Percentiles rank a stretch among this genome's conserved stretches.
These are phyloP conservation scores for Eptesicus fuscus DNA, from an alignment of 2,113 vertebrate genomes.

Conservation along the genomic window DNA sequence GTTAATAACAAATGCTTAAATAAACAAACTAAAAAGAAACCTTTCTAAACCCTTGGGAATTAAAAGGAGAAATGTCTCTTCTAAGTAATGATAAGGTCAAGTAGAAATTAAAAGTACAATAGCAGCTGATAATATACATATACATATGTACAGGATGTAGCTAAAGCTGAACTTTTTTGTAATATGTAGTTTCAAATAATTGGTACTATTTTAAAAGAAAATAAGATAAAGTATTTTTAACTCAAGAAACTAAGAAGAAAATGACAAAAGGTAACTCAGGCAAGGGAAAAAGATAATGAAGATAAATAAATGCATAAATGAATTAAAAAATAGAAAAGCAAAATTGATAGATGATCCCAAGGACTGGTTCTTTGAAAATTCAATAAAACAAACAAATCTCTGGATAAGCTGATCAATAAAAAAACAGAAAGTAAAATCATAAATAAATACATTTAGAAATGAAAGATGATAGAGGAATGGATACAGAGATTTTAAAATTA, in stretches of 20 bases:
- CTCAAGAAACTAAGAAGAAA: constrained; percentile 15
- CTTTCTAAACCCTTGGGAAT: background rate
- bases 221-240: constrained; percentile 12
- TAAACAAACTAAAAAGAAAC: background rate
- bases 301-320: constrained; percentile 60
- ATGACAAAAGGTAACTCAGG: constrained; percentile 41
- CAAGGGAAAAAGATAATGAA: constrained; percentile 58
- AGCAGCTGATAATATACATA: background rate
- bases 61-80: background rate
- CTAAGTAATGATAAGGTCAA: background rate
- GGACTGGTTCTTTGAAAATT: constrained; percentile 62
- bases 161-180: background rate
- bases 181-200: background rate
- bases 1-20: constrained; percentile 28
- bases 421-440: constrained; percentile 50
- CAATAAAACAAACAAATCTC: constrained; percentile 63
- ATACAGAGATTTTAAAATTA: constrained; percentile 39
- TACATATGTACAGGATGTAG: background rate
- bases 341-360: constrained; percentile 61
- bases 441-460: constrained; percentile 55
- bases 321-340: constrained; percentile 48
- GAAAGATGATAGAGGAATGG: constrained; percentile 47
- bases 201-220: background rate
- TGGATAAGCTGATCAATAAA: constrained; percentile 65
- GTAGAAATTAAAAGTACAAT: background rate